Conservation (phyloP, 2,888 invertebrate genomes). For the Itoplectis maculator region DNA sequence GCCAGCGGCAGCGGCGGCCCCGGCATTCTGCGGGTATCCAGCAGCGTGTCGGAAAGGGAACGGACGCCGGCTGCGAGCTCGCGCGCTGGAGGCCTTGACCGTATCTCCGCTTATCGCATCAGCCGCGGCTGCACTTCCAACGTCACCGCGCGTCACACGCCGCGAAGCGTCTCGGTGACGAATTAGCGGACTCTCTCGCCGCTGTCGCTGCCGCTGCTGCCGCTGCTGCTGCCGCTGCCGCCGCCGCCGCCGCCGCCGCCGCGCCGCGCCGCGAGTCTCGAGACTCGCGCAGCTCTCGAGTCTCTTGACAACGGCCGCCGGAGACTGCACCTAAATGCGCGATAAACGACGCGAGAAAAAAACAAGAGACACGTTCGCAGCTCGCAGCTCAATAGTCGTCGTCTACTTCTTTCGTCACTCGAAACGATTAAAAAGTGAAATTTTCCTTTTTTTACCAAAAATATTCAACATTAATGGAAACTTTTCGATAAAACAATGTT, state of each 20-base stretch:
- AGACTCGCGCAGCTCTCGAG: not conserved
- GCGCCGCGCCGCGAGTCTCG: not conserved
- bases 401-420: not conserved
- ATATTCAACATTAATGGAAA: too few species aligned
- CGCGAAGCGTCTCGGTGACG: conserved; percentile 68
- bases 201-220: too few species aligned
- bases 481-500: too few species aligned
- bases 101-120: conserved; percentile 84
- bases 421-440: too few species aligned
- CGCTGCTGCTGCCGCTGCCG: too few species aligned
- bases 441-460: too few species aligned
- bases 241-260: too few species aligned
- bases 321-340: not conserved
- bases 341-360: not conserved
- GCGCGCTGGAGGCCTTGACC: conserved; percentile 82
- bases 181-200: conserved; percentile 56
- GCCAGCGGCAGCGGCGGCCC: conserved; percentile 57
- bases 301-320: conserved; percentile 9
- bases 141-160: conserved; percentile 75
- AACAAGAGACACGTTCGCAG: not conserved
- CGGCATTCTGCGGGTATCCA: conserved; percentile 72
- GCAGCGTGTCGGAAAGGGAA: conserved; percentile 82
- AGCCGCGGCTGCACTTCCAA: conserved; percentile 78
- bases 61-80: conserved; percentile 81
- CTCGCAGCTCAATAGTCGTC: not conserved